These are phyloP conservation scores for Coreoperca whiteheadi DNA, from an alignment of 2,113 vertebrate genomes.

Conservation along the genomic window DNA sequence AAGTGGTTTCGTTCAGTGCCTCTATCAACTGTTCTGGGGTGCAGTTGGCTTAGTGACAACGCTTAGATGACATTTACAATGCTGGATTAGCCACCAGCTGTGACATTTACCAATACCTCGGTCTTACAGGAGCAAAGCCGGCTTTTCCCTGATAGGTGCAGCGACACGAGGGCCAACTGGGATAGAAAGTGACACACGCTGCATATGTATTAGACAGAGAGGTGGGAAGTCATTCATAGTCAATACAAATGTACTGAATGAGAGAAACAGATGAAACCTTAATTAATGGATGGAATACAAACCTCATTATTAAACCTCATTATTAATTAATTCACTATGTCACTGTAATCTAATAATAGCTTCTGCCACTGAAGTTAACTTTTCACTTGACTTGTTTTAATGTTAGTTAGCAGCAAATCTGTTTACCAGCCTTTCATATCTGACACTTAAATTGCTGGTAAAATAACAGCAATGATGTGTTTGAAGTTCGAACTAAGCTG, in stretches of 20 bases:
- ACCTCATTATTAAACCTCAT: slow-evolving; percentile 53
- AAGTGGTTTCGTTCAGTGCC: slow-evolving; percentile 32
- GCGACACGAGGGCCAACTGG: slow-evolving; percentile 23
- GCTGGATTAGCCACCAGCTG: slow-evolving; percentile 66
- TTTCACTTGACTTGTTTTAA: slow-evolving; percentile 7
- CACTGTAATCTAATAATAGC: slow-evolving; percentile 31
- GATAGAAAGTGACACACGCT: slow-evolving; percentile 29
- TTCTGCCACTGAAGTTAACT: background rate
- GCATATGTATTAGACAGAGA: slow-evolving; percentile 35
- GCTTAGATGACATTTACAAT: slow-evolving; percentile 73
- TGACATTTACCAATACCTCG: slow-evolving; percentile 76
- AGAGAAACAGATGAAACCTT: slow-evolving; percentile 41
- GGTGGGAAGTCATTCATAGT: slow-evolving; percentile 11
- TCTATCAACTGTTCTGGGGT: slow-evolving; percentile 28
- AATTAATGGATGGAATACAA: slow-evolving; percentile 40
- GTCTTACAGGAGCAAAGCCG: slow-evolving; percentile 23
- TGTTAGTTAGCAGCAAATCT: background rate
- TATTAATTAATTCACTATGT: slow-evolving; percentile 45
- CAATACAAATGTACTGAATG: slow-evolving; percentile 27
- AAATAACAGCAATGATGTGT: background rate
- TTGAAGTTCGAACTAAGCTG: background rate
- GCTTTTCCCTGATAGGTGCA: slow-evolving; percentile 33
- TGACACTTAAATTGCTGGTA: background rate
- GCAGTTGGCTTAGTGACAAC: slow-evolving; percentile 47
- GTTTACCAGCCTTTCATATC: background rate